These are phyloP conservation scores for Aegypius monachus DNA, from an alignment of 2,113 vertebrate species.

Conservation along the genomic window DNA sequence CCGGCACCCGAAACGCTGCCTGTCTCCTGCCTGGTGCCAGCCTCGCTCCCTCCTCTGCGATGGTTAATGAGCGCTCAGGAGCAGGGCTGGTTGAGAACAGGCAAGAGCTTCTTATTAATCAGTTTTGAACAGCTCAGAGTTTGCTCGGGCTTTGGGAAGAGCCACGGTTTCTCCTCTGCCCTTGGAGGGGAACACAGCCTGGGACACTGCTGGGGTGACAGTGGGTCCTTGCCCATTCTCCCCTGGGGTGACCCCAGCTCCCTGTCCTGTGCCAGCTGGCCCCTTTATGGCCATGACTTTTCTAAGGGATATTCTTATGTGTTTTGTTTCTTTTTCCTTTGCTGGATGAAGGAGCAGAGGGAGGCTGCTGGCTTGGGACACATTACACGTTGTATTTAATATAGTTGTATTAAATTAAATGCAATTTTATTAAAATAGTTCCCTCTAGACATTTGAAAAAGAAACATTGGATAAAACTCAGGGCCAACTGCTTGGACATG, in stretches of 20 bases:
- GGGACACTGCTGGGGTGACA: not conserved
- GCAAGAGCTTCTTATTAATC: not conserved
- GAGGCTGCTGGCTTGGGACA: not conserved
- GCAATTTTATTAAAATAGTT: not conserved
- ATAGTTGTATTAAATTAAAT: not conserved
- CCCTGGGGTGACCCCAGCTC: no score
- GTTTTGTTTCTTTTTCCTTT: not conserved
- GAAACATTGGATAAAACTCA: not conserved
- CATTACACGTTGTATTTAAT: not conserved
- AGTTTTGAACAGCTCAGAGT: not conserved
- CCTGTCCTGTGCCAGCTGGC: not conserved
- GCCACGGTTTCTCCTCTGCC: not conserved
- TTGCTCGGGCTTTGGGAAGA: not conserved
- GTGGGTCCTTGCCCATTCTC: not conserved
- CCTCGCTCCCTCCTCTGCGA: not conserved
- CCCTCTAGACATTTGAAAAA: not conserved
- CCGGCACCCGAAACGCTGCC: not conserved
- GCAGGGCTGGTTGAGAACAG: not conserved
- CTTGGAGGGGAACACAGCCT: not conserved
- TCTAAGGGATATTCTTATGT: not conserved
- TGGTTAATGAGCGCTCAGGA: not conserved
- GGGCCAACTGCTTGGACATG: not conserved
- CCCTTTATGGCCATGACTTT: not conserved
- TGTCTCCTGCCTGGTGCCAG: not conserved
- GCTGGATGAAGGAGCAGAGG: not conserved